Evolutionary conservation across 2,888 invertebrate species (phyloP), one percentile per base, ranked within the genome.

Genomic region (Nymphalis polychloros): DNA sequence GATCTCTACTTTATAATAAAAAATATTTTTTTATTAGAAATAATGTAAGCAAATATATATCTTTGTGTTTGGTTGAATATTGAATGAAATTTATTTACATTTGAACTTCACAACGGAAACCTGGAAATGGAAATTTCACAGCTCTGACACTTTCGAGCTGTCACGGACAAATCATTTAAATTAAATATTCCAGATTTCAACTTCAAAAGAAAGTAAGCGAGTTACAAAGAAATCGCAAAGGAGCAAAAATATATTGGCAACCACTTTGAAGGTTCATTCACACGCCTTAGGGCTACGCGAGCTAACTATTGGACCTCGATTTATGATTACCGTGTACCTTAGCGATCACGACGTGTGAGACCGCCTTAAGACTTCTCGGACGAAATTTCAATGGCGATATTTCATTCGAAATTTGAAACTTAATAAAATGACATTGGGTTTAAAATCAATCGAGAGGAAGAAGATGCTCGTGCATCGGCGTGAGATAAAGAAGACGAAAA

Each of bases 301-400:
- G 81, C 81, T 84, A 77, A 84, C 83, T 84, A 87, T 86, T 86
- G 85, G 79, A 75, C 76, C 77, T 79, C 81, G 84, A 85, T 87
- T 88, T 88, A 88, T 84, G 85, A 80, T 81, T 81, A 79, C 84
- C 76, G 68, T 80, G 80, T 80, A 79, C 78, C 77, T 81, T 79
- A 72, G 76, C 70, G 79, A 81, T 80, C 81, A 80, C 82, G 79
- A 87, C 77, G 87, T 88, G 88, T 85, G 85, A 88, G 88, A 85
- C 87, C 88, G 87, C 87, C 89, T 83, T 75, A 72, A 68, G 69
- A 69, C 66, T 63, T 69, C 67, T 70, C 68, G 70, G 64, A 68
- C 72, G 64, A 67, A 72, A 70, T 72, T 72, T 23, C 49, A 57
- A 57, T 27, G 13, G 17, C 16, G 59, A 65, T 47, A 31, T 19